A percentile compares a stretch with the other conserved stretches of the same genome.
phyloP scores from a whole-genome alignment of 2,113 vertebrate genomes.

The Notothenia coriiceps region DNA sequence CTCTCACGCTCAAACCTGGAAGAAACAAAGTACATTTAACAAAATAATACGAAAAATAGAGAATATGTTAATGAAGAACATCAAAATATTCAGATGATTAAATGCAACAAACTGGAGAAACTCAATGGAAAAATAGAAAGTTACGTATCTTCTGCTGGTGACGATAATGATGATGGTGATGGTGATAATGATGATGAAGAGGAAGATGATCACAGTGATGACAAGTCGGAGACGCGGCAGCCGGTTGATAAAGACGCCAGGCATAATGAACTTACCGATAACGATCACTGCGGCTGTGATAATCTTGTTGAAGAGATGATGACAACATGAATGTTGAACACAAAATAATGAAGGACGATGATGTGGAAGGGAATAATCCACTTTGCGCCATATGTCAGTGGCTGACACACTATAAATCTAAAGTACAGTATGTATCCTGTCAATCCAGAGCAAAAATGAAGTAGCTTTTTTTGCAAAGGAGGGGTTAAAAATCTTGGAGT shows the following conservation, averaged over 20 bases:
- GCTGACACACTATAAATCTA: background rate
- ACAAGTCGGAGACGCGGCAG: slow-evolving; percentile 30
- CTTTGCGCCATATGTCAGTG: background rate
- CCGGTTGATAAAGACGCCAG: slow-evolving; percentile 36
- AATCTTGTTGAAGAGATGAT: slow-evolving; percentile 60
- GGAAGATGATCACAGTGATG: slow-evolving; percentile 43
- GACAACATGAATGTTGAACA: slow-evolving; percentile 48
- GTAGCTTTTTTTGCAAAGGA: background rate
- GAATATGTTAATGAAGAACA: background rate
- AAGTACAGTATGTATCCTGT: background rate
- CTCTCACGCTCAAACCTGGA: slow-evolving; percentile 90
- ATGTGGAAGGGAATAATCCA: slow-evolving; percentile 33
- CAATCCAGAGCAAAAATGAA: background rate
- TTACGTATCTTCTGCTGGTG: slow-evolving; percentile 52
- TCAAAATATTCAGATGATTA: background rate
- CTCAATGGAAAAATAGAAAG: slow-evolving; percentile 12
- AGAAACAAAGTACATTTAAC: slow-evolving; percentile 3
- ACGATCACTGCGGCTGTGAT: slow-evolving; percentile 51
- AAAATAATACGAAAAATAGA: background rate
- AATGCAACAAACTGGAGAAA: slow-evolving; percentile 5
- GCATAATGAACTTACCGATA: slow-evolving; percentile 52
- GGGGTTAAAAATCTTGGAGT: background rate
- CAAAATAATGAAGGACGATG: slow-evolving; percentile 47
- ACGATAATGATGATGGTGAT: background rate
- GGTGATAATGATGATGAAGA: slow-evolving; percentile 14